Conservation (phyloP, 2,797 vertebrate genomes). For the Pipistrellus pygmaeus region DNA sequence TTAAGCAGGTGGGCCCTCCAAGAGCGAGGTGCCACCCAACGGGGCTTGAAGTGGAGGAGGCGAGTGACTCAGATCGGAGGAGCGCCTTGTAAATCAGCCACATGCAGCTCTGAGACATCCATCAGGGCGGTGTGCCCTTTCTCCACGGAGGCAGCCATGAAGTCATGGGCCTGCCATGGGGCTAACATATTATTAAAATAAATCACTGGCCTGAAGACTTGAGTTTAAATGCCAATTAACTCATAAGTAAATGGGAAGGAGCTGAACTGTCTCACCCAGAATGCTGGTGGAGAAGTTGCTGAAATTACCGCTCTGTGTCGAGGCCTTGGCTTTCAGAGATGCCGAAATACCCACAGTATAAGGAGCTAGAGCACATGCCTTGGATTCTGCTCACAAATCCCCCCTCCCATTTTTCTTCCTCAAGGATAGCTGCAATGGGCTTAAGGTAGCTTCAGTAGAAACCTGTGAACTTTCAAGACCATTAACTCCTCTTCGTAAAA, state of each 20-base stretch:
- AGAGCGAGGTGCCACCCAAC: slow-evolving; percentile 3
- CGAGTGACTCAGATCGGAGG: slow-evolving; percentile 56
- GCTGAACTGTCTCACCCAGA: slow-evolving; percentile 77
- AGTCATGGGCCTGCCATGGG: slow-evolving; percentile 77
- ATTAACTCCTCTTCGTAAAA: slow-evolving; percentile 30
- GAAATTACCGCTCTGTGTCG: slow-evolving; percentile 73
- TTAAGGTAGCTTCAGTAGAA: not conserved
- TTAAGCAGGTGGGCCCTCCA: not conserved
- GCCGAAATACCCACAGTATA: not conserved
- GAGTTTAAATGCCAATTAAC: slow-evolving; percentile 82
- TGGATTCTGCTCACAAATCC: not conserved
- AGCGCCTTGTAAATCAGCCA: slow-evolving; percentile 64
- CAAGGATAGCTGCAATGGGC: not conserved
- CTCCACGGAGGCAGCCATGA: slow-evolving; percentile 66
- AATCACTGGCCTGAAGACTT: slow-evolving; percentile 80
- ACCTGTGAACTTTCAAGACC: not conserved
- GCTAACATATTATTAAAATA: slow-evolving; percentile 83
- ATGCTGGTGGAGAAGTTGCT: slow-evolving; percentile 22
- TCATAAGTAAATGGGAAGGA: slow-evolving; percentile 81
- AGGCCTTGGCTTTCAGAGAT: slow-evolving; percentile 31
- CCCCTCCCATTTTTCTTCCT: not conserved
- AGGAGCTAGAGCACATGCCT: not conserved
- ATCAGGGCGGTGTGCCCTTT: slow-evolving; percentile 77
- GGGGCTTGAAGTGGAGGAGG: slow-evolving; percentile 14
- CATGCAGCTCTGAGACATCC: slow-evolving; percentile 64